These are phyloP conservation scores for Gyps fulvus DNA, from an alignment of 2,113 vertebrate species.

Conservation along the genomic window DNA sequence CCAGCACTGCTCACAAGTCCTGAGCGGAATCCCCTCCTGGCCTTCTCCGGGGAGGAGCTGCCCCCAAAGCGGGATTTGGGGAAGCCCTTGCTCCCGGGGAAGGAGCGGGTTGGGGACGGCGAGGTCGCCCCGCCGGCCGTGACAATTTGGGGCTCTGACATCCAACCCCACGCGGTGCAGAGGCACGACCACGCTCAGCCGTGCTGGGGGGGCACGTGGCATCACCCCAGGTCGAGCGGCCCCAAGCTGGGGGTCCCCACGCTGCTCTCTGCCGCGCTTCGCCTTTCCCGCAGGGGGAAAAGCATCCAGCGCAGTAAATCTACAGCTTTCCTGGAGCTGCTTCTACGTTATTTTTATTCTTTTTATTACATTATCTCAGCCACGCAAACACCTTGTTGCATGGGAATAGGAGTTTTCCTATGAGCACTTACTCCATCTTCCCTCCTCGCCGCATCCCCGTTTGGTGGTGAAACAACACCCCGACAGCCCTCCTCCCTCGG, in stretches of 20 bases:
- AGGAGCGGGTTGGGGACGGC: fast-evolving
- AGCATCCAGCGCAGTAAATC: neutral
- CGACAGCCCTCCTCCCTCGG: fast-evolving
- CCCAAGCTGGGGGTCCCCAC: fast-evolving
- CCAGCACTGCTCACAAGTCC: neutral
- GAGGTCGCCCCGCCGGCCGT: neutral
- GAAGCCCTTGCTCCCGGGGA: neutral
- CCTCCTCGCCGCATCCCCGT: neutral
- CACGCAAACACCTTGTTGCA: neutral
- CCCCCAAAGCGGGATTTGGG: too few relatives aligned
- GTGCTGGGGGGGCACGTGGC: fast-evolving
- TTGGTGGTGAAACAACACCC: fast-evolving
- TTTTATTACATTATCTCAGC: neutral
- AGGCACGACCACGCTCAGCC: fast-evolving
- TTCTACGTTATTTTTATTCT: neutral
- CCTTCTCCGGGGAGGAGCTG: neutral
- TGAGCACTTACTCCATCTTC: neutral
- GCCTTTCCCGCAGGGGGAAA: fast-evolving
- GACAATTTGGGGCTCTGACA: neutral
- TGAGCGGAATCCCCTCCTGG: neutral
- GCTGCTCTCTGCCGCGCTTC: neutral
- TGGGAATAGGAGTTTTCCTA: neutral
- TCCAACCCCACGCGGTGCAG: neutral
- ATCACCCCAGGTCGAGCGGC: fast-evolving
- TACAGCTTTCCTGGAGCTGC: neutral